A percentile compares a stretch with the other conserved stretches of the same genome.
phyloP scores from a whole-genome alignment of 2,113 vertebrate species.

The Baryphthengus martii region DNA sequence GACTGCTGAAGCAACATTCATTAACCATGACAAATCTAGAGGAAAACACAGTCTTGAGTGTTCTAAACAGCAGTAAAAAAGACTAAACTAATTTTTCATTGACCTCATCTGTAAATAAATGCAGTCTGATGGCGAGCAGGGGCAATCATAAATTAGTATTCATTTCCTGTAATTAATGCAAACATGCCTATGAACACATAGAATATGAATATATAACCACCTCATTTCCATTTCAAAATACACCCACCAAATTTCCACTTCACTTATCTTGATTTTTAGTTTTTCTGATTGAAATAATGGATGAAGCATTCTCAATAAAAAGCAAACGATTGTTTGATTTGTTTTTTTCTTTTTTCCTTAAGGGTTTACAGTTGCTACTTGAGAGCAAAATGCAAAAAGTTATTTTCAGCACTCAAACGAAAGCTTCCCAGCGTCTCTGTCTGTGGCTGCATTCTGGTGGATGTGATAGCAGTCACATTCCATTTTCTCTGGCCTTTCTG shows the following conservation, averaged over 20 bases:
- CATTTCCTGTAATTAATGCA: constrained; percentile 82
- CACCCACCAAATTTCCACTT: constrained; percentile 70
- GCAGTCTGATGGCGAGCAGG: constrained; percentile 73
- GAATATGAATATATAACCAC: constrained; percentile 77
- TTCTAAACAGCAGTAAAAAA: constrained; percentile 78
- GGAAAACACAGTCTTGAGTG: constrained; percentile 86
- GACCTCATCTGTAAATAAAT: constrained; percentile 83
- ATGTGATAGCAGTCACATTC: not conserved
- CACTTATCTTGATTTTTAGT: constrained; percentile 66
- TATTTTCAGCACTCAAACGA: not conserved
- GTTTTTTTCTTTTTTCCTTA: not conserved
- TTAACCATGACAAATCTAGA: constrained; percentile 87
- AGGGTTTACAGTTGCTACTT: not conserved
- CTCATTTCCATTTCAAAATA: constrained; percentile 78
- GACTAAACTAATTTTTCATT: constrained; percentile 77
- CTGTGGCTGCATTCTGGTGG: not conserved
- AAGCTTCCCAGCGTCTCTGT: not conserved
- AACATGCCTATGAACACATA: constrained; percentile 77
- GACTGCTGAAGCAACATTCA: constrained; percentile 81
- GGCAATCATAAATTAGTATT: constrained; percentile 80
- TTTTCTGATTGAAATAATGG: constrained; percentile 65
- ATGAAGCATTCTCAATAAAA: constrained; percentile 6
- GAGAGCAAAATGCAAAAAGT: not conserved
- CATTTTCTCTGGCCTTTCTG: not conserved
- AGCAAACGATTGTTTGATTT: not conserved